These are phyloP conservation scores for Metridium senile DNA, from an alignment of 92 coral and sea anemone genomes.

Conservation along the genomic window DNA sequence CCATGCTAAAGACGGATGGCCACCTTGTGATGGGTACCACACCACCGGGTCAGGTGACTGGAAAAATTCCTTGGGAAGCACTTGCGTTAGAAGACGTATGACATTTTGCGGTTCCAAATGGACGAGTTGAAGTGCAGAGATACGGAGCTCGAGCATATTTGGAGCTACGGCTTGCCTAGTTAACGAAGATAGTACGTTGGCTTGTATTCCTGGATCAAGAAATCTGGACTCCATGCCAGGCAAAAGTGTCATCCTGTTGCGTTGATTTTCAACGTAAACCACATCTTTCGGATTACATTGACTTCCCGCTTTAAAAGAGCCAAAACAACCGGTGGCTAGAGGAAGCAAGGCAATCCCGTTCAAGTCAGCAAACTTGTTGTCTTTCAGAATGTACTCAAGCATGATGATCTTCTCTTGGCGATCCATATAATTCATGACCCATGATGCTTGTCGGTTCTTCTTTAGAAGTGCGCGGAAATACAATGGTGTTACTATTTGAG, in stretches of 20 bases:
- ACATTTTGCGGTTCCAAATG: constrained; percentile 48
- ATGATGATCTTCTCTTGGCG: constrained; percentile 49
- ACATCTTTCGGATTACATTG: constrained; percentile 28
- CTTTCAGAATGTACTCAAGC: constrained; percentile 61
- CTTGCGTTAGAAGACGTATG: constrained; percentile 30
- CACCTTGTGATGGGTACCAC: constrained; percentile 60
- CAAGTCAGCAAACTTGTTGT: constrained; percentile 49
- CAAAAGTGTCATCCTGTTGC: constrained; percentile 58
- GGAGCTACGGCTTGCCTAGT: constrained; percentile 18
- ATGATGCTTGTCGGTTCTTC: constrained; percentile 38
- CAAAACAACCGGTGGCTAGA: constrained; percentile 65
- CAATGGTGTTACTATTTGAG: constrained; percentile 55
- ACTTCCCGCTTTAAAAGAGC: constrained; percentile 40
- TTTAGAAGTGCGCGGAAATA: constrained; percentile 59
- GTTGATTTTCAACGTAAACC: constrained; percentile 62
- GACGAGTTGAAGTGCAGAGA: constrained; percentile 64
- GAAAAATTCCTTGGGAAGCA: constrained; percentile 65
- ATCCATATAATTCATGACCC: constrained; percentile 23
- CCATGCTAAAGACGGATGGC: constrained; percentile 76
- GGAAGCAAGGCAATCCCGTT: constrained; percentile 78
- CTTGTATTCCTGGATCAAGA: constrained; percentile 47
- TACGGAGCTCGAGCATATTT: background rate
- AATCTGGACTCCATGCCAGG: constrained; percentile 66
- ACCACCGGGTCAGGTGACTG: constrained; percentile 22
- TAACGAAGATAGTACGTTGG: constrained; percentile 31